Percentiles rank a stretch among this genome's conserved stretches.
Conservation (phyloP, 2,888 invertebrate species). For the Drosophila monieri region DNA sequence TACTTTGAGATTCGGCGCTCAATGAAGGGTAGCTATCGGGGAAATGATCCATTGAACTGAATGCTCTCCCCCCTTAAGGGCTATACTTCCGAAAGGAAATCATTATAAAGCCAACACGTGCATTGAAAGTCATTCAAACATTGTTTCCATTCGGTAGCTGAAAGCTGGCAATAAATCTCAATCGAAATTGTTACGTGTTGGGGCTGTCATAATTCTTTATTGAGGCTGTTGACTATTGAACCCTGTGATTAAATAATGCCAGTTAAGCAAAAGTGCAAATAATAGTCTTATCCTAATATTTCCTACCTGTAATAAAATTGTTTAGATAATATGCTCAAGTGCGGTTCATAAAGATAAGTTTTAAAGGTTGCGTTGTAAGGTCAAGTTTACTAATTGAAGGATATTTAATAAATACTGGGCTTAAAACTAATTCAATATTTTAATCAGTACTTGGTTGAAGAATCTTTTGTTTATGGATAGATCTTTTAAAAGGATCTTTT, state of each 20-base stretch:
- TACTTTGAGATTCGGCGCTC: conserved; percentile 9
- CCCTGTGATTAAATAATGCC: neutral
- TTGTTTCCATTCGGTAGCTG: conserved; percentile 1
- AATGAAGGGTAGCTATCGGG: conserved; percentile 10
- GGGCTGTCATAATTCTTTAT: neutral
- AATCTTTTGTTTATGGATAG: too few relatives aligned
- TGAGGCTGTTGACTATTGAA: neutral
- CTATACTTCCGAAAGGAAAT: neutral
- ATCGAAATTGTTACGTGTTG: neutral
- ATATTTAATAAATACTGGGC: neutral
- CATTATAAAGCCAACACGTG: neutral
- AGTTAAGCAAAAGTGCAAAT: neutral
- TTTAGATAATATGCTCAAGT: neutral
- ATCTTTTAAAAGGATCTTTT: too few relatives aligned
- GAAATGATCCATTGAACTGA: neutral
- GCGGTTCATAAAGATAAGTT: neutral
- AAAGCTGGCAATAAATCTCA: neutral
- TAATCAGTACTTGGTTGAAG: neutral
- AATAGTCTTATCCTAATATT: conserved; percentile 2
- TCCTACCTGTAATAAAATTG: neutral
- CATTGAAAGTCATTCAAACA: neutral
- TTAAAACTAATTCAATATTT: neutral
- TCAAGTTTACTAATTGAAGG: neutral
- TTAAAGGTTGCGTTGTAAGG: neutral
- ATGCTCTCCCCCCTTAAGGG: neutral